Conservation (phyloP, 2,113 vertebrate genomes). For the Melanerpes formicivorus region DNA sequence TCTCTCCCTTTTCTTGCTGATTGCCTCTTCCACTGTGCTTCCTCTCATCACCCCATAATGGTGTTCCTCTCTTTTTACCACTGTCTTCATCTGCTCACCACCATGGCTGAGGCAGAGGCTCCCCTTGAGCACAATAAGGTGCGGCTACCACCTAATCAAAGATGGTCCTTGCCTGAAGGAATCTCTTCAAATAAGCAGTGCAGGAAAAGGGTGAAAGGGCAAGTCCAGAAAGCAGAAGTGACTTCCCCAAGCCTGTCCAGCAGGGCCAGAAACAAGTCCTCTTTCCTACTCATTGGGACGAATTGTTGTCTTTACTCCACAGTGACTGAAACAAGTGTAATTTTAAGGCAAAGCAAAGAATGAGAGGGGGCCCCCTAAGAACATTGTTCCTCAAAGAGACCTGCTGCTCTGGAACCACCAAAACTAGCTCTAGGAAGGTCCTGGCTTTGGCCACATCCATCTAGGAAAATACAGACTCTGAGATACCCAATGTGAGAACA, state of each 20-base stretch:
- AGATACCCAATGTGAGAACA: rapidly evolving
- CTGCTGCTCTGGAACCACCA: neutral
- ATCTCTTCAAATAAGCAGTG: neutral
- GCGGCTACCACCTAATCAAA: neutral
- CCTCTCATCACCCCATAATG: neutral
- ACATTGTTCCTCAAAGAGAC: neutral
- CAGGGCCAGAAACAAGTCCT: neutral
- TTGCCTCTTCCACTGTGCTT: neutral
- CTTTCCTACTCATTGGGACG: neutral
- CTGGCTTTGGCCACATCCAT: neutral
- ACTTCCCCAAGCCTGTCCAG: neutral
- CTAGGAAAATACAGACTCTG: neutral
- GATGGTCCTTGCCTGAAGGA: neutral
- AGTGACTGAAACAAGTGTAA: neutral
- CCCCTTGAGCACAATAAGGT: rapidly evolving
- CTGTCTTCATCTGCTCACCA: neutral
- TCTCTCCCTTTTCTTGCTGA: neutral
- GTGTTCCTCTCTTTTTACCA: neutral
- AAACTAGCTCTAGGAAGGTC: neutral
- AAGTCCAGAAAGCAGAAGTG: too few relatives aligned
- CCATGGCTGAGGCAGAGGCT: neutral
- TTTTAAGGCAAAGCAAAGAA: neutral
- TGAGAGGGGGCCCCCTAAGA: rapidly evolving
- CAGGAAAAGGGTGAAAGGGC: neutral
- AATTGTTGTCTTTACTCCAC: rapidly evolving